A percentile compares a stretch with the other conserved stretches of the same genome.
Evolutionary conservation across 2,113 vertebrate genomes (phyloP).

Genomic region (Taxidea taxus): DNA sequence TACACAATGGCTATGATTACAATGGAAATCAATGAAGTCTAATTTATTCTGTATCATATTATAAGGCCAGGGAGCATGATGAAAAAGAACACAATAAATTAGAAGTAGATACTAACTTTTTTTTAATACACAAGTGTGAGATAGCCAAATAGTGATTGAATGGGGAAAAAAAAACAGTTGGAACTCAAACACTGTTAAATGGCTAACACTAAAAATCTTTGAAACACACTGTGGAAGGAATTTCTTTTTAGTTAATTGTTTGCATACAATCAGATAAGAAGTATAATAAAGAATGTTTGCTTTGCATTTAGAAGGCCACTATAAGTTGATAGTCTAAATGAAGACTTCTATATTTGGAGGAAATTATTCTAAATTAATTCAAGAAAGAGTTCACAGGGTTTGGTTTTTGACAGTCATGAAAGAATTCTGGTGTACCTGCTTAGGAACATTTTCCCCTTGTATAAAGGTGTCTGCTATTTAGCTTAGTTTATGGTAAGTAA

Average conservation of each 20-base stretch:
- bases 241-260: slow-evolving; percentile 40
- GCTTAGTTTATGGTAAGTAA: slow-evolving; percentile 67
- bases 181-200: slow-evolving; percentile 11
- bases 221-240: neutral
- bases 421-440: slow-evolving; percentile 42
- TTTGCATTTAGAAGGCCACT: slow-evolving; percentile 52
- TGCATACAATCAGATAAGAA: neutral
- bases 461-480: slow-evolving; percentile 52
- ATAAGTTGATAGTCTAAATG: slow-evolving; percentile 45
- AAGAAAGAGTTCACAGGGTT: slow-evolving; percentile 34
- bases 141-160: neutral
- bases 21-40: slow-evolving; percentile 43
- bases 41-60: slow-evolving; percentile 44
- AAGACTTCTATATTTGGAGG: slow-evolving; percentile 56
- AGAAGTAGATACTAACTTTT: slow-evolving; percentile 30
- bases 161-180: neutral
- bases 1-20: neutral
- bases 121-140: neutral
- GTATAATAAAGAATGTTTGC: slow-evolving; percentile 27
- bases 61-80: neutral
- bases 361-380: slow-evolving; percentile 71
- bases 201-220: slow-evolving; percentile 47
- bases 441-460: slow-evolving; percentile 47
- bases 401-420: slow-evolving; percentile 37
- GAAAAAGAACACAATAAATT: slow-evolving; percentile 23